phyloP scores from a whole-genome alignment of 2,797 vertebrate genomes.

The Margarornis squamiger region DNA sequence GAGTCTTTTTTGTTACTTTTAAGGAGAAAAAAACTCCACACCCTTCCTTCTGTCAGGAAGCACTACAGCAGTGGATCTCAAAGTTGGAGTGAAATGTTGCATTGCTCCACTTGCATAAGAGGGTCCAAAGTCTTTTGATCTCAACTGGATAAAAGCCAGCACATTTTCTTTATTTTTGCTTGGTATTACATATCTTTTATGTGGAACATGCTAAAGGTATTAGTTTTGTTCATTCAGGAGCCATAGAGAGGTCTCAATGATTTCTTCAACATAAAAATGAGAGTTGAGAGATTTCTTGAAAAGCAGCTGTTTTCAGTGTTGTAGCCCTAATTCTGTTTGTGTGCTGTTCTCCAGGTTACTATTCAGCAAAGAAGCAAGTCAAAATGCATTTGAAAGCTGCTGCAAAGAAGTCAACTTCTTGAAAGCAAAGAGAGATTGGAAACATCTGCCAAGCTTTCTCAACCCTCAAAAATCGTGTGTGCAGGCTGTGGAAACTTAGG shows the following conservation, averaged over 20 bases:
- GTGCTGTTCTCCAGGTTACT: neutral
- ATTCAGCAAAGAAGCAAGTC: neutral
- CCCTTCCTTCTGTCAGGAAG: neutral
- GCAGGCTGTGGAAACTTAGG: neutral
- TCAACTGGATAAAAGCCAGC: conserved; percentile 13
- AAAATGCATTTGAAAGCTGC: neutral
- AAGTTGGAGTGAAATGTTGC: neutral
- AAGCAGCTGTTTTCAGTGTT: neutral
- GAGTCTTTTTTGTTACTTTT: neutral
- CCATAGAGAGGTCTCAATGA: neutral
- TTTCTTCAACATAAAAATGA: fast-evolving
- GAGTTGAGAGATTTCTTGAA: neutral
- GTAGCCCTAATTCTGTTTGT: neutral
- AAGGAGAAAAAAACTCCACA: fast-evolving
- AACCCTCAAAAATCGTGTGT: neutral
- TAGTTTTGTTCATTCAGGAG: neutral
- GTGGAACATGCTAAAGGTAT: neutral
- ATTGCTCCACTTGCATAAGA: neutral
- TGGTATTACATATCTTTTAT: conserved; percentile 8
- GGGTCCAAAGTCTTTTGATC: conserved; percentile 10
- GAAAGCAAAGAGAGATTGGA: neutral
- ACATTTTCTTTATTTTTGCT: conserved; percentile 47
- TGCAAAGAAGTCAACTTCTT: neutral
- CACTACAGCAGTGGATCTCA: neutral
- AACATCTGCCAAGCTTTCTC: neutral